A percentile compares a stretch with the other conserved stretches of the same genome.
Conservation (phyloP, 2,888 invertebrate genomes). For the Tinea semifulvella region DNA sequence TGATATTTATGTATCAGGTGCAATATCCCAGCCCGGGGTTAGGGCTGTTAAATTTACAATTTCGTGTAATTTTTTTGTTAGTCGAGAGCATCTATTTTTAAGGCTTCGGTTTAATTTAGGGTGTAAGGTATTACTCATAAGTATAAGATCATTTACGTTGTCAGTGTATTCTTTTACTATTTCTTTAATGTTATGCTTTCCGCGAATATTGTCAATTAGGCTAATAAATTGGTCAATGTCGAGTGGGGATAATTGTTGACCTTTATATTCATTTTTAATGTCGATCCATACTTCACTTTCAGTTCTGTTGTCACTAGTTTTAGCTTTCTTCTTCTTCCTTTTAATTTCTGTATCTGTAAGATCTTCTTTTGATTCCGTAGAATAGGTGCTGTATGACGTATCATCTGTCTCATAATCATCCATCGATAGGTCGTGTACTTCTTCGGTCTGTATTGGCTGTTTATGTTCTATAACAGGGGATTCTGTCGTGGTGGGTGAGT, state of each 20-base stretch:
- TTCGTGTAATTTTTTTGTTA: slow-evolving; percentile 11
- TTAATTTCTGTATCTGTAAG: neutral
- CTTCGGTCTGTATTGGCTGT: too few species aligned
- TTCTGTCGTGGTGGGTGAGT: too few species aligned
- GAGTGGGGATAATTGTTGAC: slow-evolving; percentile 9
- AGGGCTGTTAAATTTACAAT: slow-evolving; percentile 16
- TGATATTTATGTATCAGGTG: too few species aligned
- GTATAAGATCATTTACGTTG: neutral
- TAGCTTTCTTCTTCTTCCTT: slow-evolving; percentile 1
- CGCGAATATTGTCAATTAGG: slow-evolving; percentile 16
- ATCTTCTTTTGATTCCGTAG: neutral
- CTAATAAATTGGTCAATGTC: slow-evolving; percentile 18
- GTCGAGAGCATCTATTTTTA: slow-evolving; percentile 15
- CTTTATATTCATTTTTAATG: slow-evolving; percentile 13
- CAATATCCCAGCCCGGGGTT: too few species aligned
- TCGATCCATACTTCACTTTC: slow-evolving; percentile 18
- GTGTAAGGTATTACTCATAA: slow-evolving; percentile 8
- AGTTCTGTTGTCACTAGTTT: slow-evolving; percentile 13
- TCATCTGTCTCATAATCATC: too few species aligned
- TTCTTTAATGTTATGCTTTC: slow-evolving; percentile 18
- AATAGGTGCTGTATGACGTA: neutral
- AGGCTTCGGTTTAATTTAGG: slow-evolving; percentile 15
- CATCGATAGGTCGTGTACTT: too few species aligned
- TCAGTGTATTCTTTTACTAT: slow-evolving; percentile 12
- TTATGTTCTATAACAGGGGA: too few species aligned